Evolutionary conservation across 2,797 vertebrate species (phyloP).

Genomic region (Lithobates sylvaticus): DNA sequence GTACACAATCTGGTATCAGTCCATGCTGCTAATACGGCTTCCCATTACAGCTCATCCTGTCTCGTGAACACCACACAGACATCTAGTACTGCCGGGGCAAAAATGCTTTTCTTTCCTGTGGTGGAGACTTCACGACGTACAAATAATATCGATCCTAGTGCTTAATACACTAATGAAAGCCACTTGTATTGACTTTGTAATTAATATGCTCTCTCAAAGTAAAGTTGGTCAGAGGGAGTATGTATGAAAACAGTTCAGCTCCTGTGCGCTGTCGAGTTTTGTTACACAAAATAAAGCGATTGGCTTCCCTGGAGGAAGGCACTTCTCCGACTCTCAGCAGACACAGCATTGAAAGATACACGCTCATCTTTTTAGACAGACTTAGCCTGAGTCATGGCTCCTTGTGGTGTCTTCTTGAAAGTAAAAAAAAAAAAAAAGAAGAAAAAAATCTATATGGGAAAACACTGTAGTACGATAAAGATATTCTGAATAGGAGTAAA

Average conservation of each 20-base stretch:
- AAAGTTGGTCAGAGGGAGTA: constrained; percentile 74
- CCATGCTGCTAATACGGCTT: constrained; percentile 73
- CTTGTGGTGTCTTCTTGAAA: constrained; percentile 49
- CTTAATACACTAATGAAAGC: constrained; percentile 84
- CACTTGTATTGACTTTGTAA: constrained; percentile 78
- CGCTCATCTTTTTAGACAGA: constrained; percentile 35
- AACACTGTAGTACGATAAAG: constrained; percentile 14
- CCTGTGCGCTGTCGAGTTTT: constrained; percentile 10
- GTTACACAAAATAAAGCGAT: constrained; percentile 44
- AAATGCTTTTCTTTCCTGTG: constrained; percentile 60
- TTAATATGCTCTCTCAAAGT: constrained; percentile 83
- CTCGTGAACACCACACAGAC: constrained; percentile 68
- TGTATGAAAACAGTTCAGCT: constrained; percentile 41
- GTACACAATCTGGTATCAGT: constrained; percentile 74
- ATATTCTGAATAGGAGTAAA: not conserved
- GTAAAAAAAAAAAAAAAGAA: not conserved
- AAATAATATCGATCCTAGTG: constrained; percentile 81
- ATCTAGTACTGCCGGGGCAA: constrained; percentile 73
- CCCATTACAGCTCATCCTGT: constrained; percentile 72
- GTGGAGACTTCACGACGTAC: constrained; percentile 73
- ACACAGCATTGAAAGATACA: constrained; percentile 39
- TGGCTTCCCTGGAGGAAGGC: constrained; percentile 41
- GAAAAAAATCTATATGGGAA: constrained; percentile 41
- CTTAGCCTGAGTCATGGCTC: constrained; percentile 28
- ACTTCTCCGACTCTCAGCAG: constrained; percentile 48